These are phyloP conservation scores for Leptinotarsa juncta DNA, from an alignment of 2,888 invertebrate species.

Conservation along the genomic window DNA sequence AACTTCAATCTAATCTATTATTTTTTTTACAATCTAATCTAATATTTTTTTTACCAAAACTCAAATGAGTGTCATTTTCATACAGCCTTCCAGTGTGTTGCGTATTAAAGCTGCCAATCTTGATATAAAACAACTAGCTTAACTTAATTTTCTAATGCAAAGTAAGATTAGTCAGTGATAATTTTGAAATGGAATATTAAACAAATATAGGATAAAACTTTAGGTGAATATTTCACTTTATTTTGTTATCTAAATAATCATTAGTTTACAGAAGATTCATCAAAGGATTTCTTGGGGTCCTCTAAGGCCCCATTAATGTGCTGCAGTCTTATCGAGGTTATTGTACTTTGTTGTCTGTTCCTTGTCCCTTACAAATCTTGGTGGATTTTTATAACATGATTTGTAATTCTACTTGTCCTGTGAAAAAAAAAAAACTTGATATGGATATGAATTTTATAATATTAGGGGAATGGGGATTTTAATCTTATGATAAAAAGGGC, in stretches of 20 bases:
- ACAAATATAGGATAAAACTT: neutral
- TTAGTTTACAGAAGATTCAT: no score
- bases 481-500: neutral
- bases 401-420: no score
- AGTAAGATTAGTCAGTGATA: constrained; percentile 24
- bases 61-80: constrained; percentile 1
- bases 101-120: neutral
- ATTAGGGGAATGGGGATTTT: neutral
- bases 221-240: neutral
- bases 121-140: neutral
- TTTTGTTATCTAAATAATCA: no score
- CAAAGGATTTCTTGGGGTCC: neutral
- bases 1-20: neutral
- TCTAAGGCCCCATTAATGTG: neutral
- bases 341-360: constrained; percentile 20
- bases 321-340: neutral
- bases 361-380: neutral
- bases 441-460: no score
- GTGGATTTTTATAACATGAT: neutral
- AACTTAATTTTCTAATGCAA: constrained; percentile 10
- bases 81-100: constrained; percentile 7
- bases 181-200: constrained; percentile 27
- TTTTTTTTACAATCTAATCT: no score
- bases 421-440: no score
- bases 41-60: neutral